Conservation (phyloP, 2,113 vertebrate genomes). For the Morone saxatilis region DNA sequence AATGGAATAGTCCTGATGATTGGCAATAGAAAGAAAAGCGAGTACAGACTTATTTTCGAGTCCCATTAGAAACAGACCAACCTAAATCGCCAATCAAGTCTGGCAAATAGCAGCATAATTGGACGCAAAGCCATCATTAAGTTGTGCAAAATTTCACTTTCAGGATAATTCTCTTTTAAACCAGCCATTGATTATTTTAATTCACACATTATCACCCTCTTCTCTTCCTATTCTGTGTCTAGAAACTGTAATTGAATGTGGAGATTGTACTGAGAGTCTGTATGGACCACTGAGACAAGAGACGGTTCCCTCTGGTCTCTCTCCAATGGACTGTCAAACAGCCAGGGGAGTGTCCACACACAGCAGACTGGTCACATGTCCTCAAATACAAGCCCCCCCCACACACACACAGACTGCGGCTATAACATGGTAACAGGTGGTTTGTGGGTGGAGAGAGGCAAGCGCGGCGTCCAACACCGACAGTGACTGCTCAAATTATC, state of each 20-base stretch:
- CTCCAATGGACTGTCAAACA: constrained; percentile 43
- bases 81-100: not conserved
- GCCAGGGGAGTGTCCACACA: constrained; percentile 46
- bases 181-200: constrained; percentile 17
- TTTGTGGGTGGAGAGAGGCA: constrained; percentile 70
- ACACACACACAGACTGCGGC: constrained; percentile 30
- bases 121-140: constrained; percentile 24
- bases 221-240: not conserved
- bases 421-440: constrained; percentile 74
- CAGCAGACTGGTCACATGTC: constrained; percentile 47
- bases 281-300: not conserved
- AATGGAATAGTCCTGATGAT: constrained; percentile 15
- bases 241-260: constrained; percentile 13
- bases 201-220: not conserved
- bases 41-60: not conserved
- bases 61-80: constrained; percentile 13
- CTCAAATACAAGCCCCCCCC: constrained; percentile 29
- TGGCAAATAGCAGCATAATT: constrained; percentile 5
- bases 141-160: constrained; percentile 11
- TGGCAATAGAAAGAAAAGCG: constrained; percentile 3
- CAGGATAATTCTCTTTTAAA: constrained; percentile 24
- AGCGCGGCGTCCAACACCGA: constrained; percentile 33
- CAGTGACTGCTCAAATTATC: constrained; percentile 74
- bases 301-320: constrained; percentile 22
- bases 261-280: constrained; percentile 13